Base-by-base conservation (phyloP, 2,113 vertebrate species). In the Paralichthys olivaceus region DNA sequence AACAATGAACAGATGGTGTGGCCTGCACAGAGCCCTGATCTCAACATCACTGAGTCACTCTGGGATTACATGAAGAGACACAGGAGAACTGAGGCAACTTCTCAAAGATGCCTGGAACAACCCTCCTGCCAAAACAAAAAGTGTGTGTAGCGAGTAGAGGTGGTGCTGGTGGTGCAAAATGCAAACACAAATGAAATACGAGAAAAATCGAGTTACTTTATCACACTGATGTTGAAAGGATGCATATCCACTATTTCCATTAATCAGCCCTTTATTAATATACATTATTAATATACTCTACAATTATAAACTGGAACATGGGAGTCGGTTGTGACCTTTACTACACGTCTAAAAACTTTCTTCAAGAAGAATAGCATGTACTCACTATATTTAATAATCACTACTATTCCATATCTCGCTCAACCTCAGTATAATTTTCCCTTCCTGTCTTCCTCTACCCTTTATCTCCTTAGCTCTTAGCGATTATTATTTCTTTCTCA, bases 391-490 rank as follows among this genome's bases (percentile, higher is more conserved):
- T 79, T 68, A 73, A 75, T 77, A 75, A 72, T 45, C 58, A 26
- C 47, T 23, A 4, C 43, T 51, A 54, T 60, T 22, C 49, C 65
- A 53, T 66, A 63, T 54, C 60, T 69, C 68, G 25, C 57, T 71
- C 61, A 70, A 54, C 32, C 70, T 77, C 60, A 20, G 25, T 65
- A 68, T 85, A 69, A 87, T 75, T 76, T 79, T 25, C 72, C 83
- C 68, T 55, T 73, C 78, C 70, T 79, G 76, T 77, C 81, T 57
- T 81, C 64, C 64, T 77, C 55, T 40, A 17, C 51, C 5, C 61
- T 75, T 81, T 72, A 84, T 87, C 80, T 72, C 70, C n/a, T 69
- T 60, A 59, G 68, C 80, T 79, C 63, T 57, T 45, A 72, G 78
- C 23, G 20, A 64, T 61, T 63, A 68, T 64, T 59, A 69, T 75